Evolutionary conservation across 2,797 vertebrate genomes (phyloP).

Genomic region (Ceryle rudis): DNA sequence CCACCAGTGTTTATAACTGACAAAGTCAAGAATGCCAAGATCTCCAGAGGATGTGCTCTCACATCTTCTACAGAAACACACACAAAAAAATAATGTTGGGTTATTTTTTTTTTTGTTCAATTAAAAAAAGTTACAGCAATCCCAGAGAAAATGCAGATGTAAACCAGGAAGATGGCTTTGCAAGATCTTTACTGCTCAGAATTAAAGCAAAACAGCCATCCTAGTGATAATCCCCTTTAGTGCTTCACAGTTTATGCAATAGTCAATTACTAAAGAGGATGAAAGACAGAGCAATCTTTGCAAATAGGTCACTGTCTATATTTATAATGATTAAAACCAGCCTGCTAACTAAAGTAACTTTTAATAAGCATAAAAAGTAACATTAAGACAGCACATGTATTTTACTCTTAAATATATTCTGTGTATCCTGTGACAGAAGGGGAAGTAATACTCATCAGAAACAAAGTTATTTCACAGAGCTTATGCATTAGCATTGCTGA

Average conservation of each 20-base stretch:
- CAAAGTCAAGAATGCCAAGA: background rate
- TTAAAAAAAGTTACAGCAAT: background rate
- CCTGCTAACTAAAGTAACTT: slow-evolving; percentile 46
- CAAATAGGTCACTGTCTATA: slow-evolving; percentile 76
- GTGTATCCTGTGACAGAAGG: background rate
- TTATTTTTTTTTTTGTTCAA: too few relatives aligned
- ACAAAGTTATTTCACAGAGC: background rate
- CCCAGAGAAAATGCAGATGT: background rate
- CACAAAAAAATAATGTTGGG: background rate
- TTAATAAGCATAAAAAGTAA: slow-evolving; percentile 38
- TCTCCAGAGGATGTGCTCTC: fast-evolving
- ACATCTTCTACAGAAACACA: background rate
- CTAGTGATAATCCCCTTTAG: slow-evolving; percentile 70
- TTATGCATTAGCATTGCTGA: background rate
- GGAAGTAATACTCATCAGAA: background rate
- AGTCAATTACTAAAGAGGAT: slow-evolving; percentile 78
- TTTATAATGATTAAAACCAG: slow-evolving; percentile 62
- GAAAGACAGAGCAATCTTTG: slow-evolving; percentile 70
- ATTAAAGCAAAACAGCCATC: slow-evolving; percentile 67
- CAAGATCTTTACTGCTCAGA: slow-evolving; percentile 34
- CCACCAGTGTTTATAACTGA: background rate
- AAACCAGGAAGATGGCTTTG: background rate
- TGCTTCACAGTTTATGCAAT: slow-evolving; percentile 76
- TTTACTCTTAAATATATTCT: background rate
- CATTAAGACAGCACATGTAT: background rate